A percentile compares a stretch with the other conserved stretches of the same genome.
Conservation (phyloP, 2,797 vertebrate genomes). For the Gymnopithys bicolor region DNA sequence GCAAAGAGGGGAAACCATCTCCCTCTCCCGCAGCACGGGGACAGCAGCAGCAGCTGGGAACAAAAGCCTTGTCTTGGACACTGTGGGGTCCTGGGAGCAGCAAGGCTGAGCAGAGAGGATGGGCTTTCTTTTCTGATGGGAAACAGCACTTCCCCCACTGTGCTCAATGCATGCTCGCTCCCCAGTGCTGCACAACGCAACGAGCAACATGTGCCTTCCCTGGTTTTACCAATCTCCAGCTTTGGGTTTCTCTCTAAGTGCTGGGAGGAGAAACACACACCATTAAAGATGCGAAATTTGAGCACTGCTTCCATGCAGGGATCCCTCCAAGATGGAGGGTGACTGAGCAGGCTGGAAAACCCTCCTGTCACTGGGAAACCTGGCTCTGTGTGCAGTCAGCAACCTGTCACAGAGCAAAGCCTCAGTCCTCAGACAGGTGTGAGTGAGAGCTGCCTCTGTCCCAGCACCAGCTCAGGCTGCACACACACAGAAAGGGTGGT, state of each 20-base stretch:
- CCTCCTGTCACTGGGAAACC: neutral
- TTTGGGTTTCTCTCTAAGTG: neutral
- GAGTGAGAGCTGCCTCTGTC: neutral
- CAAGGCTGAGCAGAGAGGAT: neutral
- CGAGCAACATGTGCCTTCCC: neutral
- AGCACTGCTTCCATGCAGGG: fast-evolving
- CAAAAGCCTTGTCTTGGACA: slow-evolving; percentile 47
- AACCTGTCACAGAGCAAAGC: neutral
- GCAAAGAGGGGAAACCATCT: slow-evolving; percentile 61
- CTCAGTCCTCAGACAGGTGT: neutral
- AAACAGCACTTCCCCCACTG: neutral
- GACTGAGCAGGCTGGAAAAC: neutral
- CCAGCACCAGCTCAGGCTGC: neutral
- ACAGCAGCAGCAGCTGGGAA: neutral
- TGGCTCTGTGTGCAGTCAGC: fast-evolving
- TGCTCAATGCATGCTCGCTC: neutral
- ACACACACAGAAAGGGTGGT: neutral
- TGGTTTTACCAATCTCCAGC: neutral
- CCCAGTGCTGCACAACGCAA: neutral
- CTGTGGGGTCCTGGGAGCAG: neutral
- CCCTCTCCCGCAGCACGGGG: neutral
- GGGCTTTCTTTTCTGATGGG: neutral
- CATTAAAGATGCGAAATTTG: neutral
- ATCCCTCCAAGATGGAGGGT: neutral
- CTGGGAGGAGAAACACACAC: neutral